phyloP scores from a whole-genome alignment of 2,113 vertebrate species.

The Bagarius yarrelli region DNA sequence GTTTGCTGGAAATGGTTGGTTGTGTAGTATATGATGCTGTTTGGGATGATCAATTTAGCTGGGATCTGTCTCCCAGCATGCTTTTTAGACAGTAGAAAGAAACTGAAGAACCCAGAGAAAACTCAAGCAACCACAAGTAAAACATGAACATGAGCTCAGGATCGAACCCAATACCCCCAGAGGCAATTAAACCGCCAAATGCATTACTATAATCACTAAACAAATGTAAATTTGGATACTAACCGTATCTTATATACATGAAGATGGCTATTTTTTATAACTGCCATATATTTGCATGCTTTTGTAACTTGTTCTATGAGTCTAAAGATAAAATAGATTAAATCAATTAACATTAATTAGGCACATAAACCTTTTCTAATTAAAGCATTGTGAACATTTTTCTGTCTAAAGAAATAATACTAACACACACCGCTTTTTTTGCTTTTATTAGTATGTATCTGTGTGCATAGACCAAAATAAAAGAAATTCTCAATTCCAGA shows the following conservation, averaged over 20 bases:
- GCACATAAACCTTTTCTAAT: background rate
- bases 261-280: background rate
- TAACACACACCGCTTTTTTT: conserved; percentile 14
- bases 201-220: background rate
- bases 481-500: conserved; percentile 15
- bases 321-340: background rate
- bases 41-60: too few species aligned
- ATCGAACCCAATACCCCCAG: background rate
- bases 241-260: too few species aligned
- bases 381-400: background rate
- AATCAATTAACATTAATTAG: background rate
- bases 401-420: background rate
- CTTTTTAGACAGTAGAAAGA: background rate
- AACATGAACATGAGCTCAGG: background rate
- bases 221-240: background rate
- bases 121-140: background rate
- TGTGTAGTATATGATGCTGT: too few species aligned
- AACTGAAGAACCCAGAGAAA: background rate
- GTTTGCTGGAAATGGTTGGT: too few species aligned
- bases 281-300: background rate
- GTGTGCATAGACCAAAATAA: background rate
- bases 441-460: background rate
- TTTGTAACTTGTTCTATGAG: background rate
- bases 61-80: background rate
- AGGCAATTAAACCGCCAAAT: background rate